phyloP scores from a whole-genome alignment of 2,113 vertebrate genomes.

The Cryptoleucopteryx plumbea region DNA sequence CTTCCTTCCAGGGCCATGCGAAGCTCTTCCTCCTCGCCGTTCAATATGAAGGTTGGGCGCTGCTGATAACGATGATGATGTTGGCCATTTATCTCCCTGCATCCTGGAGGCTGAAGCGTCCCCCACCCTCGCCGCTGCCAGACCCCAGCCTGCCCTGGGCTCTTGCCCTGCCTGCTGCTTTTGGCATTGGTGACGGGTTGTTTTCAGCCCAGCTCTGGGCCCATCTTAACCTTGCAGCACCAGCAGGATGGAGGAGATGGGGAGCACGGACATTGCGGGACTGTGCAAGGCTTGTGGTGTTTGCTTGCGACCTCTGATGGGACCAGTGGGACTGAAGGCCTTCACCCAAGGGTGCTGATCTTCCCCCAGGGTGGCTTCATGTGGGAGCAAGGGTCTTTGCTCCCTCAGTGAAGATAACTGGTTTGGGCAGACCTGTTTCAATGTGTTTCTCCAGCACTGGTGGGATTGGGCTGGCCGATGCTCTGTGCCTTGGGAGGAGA shows the following conservation, averaged over 20 bases:
- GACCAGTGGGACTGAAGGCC: not conserved
- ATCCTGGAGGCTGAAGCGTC: not conserved
- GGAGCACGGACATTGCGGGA: not conserved
- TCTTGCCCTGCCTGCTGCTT: not conserved
- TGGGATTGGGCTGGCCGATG: not conserved
- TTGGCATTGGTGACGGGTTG: rapidly evolving
- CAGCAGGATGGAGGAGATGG: not conserved
- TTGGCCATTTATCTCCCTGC: not conserved
- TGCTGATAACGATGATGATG: not conserved
- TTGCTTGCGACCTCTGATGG: not conserved
- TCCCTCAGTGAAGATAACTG: not conserved
- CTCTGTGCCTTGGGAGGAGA: not conserved
- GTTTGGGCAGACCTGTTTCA: not conserved
- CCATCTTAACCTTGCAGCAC: not conserved
- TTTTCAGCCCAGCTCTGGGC: not conserved
- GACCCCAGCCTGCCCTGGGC: not conserved
- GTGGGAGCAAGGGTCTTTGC: not conserved
- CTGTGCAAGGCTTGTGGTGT: not conserved
- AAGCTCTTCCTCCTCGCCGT: not conserved
- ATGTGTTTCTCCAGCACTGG: not conserved
- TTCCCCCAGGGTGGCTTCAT: not conserved
- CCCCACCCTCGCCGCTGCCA: not conserved
- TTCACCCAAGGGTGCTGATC: not conserved
- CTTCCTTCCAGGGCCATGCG: constrained; percentile 14
- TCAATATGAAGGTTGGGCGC: not conserved